Conservation (phyloP, 2,797 vertebrate species). For the Megaceryle alcyon region DNA sequence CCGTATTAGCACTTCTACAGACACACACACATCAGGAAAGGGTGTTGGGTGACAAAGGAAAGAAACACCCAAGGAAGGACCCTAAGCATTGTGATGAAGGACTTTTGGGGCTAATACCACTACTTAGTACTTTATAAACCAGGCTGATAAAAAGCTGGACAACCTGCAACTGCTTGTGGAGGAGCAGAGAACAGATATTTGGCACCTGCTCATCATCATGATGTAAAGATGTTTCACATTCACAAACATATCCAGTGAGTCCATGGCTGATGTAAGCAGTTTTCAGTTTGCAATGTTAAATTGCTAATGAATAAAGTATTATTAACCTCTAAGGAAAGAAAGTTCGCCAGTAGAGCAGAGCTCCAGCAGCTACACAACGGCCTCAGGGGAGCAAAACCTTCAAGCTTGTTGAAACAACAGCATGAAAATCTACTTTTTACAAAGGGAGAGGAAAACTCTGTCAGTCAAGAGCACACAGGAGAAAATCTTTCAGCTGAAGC, state of each 20-base stretch:
- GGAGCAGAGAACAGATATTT: neutral
- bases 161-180: neutral
- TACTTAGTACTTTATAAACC: neutral
- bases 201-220: neutral
- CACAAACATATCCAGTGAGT: neutral
- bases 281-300: conserved; percentile 2
- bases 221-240: neutral
- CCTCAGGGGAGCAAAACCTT: neutral
- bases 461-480: neutral
- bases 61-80: neutral
- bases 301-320: conserved; percentile 29
- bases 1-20: neutral
- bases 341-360: neutral
- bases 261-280: neutral
- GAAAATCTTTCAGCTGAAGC: neutral
- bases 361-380: neutral
- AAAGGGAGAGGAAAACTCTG: neutral
- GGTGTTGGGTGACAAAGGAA: neutral
- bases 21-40: neutral
- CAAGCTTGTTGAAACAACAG: conserved; percentile 3
- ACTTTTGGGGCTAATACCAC: neutral
- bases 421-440: conserved; percentile 1
- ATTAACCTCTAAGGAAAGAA: conserved; percentile 19
- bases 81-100: neutral
- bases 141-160: neutral